These are phyloP conservation scores for Araneus ventricosus DNA, from an alignment of 1,140 invertebrate genomes.

Conservation along the genomic window DNA sequence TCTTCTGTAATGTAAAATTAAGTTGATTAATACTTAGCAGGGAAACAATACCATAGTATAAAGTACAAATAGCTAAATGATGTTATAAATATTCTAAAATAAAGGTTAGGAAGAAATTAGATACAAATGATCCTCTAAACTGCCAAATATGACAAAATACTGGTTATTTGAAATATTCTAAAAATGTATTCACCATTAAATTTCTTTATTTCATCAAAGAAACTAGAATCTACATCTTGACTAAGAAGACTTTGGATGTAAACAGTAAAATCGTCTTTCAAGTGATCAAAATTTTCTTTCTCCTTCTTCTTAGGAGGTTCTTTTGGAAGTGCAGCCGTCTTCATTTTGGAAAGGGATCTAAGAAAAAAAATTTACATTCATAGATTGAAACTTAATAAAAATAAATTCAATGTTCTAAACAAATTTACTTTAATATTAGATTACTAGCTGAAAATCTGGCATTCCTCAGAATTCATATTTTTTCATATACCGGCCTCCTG, in stretches of 20 bases:
- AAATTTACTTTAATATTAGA: neutral
- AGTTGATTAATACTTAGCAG: no score
- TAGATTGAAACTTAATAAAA: neutral
- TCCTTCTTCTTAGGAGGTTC: conserved; percentile 81
- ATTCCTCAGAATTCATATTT: no score
- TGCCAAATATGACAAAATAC: neutral
- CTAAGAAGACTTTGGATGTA: conserved; percentile 94
- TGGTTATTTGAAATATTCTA: neutral
- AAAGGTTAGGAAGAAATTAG: neutral
- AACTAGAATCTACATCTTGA: conserved; percentile 92
- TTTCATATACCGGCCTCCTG: no score
- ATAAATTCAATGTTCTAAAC: neutral
- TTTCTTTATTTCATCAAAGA: conserved; percentile 92
- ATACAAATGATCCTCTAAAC: neutral
- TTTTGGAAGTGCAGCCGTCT: conserved; percentile 82
- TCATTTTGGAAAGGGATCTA: conserved; percentile 24
- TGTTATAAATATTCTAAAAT: no score
- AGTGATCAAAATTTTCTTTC: conserved; percentile 83
- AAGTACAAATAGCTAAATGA: no score
- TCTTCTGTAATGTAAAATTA: no score
- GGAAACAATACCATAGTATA: no score
- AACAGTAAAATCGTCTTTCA: conserved; percentile 91
- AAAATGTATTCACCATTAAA: conserved; percentile 86
- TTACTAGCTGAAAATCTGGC: no score
- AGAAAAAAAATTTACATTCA: neutral